Evolutionary conservation across 2,113 vertebrate species (phyloP).

Genomic region (Tor tambroides): DNA sequence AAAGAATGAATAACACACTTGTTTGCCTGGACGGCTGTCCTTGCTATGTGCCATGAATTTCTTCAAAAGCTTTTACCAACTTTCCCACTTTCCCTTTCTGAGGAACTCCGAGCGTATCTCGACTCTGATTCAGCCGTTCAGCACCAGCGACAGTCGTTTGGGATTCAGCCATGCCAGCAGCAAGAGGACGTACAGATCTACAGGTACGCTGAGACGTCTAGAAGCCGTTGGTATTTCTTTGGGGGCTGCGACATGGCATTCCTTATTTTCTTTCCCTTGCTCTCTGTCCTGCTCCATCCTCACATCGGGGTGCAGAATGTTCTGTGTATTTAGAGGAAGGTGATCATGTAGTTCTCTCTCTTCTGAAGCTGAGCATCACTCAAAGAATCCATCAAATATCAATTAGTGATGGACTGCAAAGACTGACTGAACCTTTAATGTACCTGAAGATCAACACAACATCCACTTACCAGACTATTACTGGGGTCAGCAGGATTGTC

Average conservation of each 20-base stretch:
- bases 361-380: slow-evolving; percentile 8
- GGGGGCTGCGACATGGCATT: background rate
- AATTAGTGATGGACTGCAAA: slow-evolving; percentile 60
- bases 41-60: slow-evolving; percentile 41
- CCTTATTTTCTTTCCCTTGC: slow-evolving; percentile 11
- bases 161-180: slow-evolving; percentile 47
- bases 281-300: slow-evolving; percentile 40
- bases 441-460: slow-evolving; percentile 50
- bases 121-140: background rate
- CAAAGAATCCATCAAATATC: slow-evolving; percentile 54
- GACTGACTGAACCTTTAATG: slow-evolving; percentile 41
- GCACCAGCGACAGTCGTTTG: background rate
- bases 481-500: slow-evolving; percentile 46
- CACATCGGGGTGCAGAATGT: slow-evolving; percentile 58
- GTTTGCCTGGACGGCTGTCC: slow-evolving; percentile 46
- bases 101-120: slow-evolving; percentile 5
- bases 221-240: slow-evolving; percentile 1
- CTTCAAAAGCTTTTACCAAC: slow-evolving; percentile 45
- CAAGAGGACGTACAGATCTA: slow-evolving; percentile 42
- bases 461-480: slow-evolving; percentile 49
- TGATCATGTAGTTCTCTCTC: slow-evolving; percentile 35
- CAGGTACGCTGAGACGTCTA: slow-evolving; percentile 54
- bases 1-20: slow-evolving; percentile 60
- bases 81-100: slow-evolving; percentile 23
- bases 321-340: slow-evolving; percentile 50